Evolutionary conservation across 2,797 vertebrate species (phyloP), one percentile per base, ranked within the genome.

Genomic region (Alca torda): DNA sequence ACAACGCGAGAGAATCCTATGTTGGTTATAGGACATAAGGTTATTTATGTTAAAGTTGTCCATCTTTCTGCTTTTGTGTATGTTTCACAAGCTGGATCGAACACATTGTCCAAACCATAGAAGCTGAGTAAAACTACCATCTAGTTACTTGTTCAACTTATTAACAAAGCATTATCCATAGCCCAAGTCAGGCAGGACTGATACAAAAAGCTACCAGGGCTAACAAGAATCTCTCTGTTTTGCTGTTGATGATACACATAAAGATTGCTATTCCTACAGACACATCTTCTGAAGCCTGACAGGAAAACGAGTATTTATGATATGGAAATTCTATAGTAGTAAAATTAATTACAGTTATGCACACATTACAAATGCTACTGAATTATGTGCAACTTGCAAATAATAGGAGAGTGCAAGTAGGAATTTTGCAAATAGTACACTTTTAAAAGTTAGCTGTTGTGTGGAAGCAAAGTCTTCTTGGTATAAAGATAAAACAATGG

Each of bases 1-100:
- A 43, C 23, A 43, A 18, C 0, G 3, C 1, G 1, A 60, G 28
- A 75, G 61, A 81, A 83, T 72, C 53, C 26, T 39, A 8, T 1
- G 1, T 4, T 39, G 35, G 10, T 61, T 57, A 54, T 2, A 54
- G 45, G 28, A 65, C 20, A 15, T 13, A 11, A 75, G 4, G 7
- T 5, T 25, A 84, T n/a, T 79, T 78, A n/a, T 64, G 80, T 67
- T 65, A 18, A 79, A 57, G 16, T 33, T 73, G 30, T 33, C 35
- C 43, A 64, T 19, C 30, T 33, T 45, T 80, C 54, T 68, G 11
- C 7, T 59, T 73, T 59, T 54, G 21, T 37, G 16, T 64, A 80
- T 20, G 18, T 48, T 86, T 86, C 56, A 59, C 46, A 82, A 83
- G 51, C 10, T 30, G 30, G 41, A 60, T 24, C 33, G 23, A 82